Base-by-base conservation (phyloP, 2,888 invertebrate genomes). In the Apeira syringaria region DNA sequence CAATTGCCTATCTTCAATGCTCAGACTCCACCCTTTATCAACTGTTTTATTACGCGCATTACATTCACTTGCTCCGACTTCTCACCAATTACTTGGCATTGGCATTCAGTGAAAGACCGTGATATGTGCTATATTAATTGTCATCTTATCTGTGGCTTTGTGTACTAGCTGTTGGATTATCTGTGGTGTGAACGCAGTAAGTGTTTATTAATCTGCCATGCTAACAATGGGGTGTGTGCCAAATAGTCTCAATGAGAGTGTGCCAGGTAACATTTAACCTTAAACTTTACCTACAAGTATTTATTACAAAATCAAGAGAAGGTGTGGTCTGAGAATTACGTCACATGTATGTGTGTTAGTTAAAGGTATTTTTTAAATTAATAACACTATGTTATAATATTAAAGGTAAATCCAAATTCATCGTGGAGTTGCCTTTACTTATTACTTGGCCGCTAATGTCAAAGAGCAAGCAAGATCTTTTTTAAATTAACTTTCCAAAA, bases 21-120 rank as follows among this genome's bases (percentile, higher is more conserved):
- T 1, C 8, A 6, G 18, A 20, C 9, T 26, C 11, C 12, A 1
- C 8, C 38, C 12, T n/a, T 29, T 34, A 26, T 15, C 15, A 10
- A 28, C 25, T 18, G 31, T 40, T 46, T 46, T 35, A 46, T 40
- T 35, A 12, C 35, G 6, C 37, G 28, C 27, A 35, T 46, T 34
- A 36, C 10, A 46, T 46, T 46, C 39, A 46, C 39, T 46, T 31
- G 20, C 38, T 13, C 29, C 18, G 20, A 9, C 31, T 38, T 25
- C 27, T 32, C 24, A 35, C 27, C 50, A 50, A 50, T 44, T 37
- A 37, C 34, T 53, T 39, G 53, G 50, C 53, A 53, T 53, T 53
- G 50, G 39, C 47, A 53, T 53, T 53, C 40, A 33, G 41, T 37
- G 18, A 27, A 15, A 34, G 17, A 40, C 22, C 29, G 4, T 26